Percentiles rank a stretch among this genome's conserved stretches.
Evolutionary conservation across 2,113 vertebrate species (phyloP).

Genomic region (Noctilio leporinus): DNA sequence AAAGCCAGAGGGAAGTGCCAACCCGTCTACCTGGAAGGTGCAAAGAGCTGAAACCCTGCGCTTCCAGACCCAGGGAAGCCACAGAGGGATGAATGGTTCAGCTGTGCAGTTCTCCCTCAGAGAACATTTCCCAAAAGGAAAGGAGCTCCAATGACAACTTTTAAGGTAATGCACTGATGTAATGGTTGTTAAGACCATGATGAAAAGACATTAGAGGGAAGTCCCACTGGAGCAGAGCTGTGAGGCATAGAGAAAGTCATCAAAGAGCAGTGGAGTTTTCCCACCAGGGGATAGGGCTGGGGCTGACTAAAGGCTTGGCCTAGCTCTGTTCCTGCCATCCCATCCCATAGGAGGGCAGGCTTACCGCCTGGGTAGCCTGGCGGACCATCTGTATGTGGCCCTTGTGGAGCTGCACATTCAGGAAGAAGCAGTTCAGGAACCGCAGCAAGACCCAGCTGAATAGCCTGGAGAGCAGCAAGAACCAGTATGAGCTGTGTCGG

Average conservation of each 20-base stretch:
- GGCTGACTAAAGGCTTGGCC: neutral
- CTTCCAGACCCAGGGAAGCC: neutral
- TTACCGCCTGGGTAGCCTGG: slow-evolving; percentile 66
- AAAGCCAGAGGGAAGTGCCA: neutral
- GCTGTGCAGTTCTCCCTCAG: neutral
- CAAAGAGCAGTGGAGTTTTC: neutral
- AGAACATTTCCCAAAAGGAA: slow-evolving; percentile 30
- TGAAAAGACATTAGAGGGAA: slow-evolving; percentile 21
- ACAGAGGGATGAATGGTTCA: neutral
- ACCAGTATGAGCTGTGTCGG: neutral
- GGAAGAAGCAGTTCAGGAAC: slow-evolving; percentile 74
- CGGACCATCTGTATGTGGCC: slow-evolving; percentile 80
- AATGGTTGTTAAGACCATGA: slow-evolving; percentile 6
- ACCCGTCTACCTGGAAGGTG: neutral
- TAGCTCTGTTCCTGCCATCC: neutral
- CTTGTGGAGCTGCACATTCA: slow-evolving; percentile 74
- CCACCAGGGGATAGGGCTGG: neutral
- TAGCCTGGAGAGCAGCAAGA: slow-evolving; percentile 63
- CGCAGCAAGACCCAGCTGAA: slow-evolving; percentile 76
- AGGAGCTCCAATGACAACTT: neutral
- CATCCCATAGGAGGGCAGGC: neutral
- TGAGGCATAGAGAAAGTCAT: neutral
- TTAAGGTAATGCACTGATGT: slow-evolving; percentile 1
- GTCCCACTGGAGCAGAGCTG: neutral
- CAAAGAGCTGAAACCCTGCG: neutral